Conservation (phyloP, 2,797 vertebrate genomes). For the Dendrocincla tyrannina region DNA sequence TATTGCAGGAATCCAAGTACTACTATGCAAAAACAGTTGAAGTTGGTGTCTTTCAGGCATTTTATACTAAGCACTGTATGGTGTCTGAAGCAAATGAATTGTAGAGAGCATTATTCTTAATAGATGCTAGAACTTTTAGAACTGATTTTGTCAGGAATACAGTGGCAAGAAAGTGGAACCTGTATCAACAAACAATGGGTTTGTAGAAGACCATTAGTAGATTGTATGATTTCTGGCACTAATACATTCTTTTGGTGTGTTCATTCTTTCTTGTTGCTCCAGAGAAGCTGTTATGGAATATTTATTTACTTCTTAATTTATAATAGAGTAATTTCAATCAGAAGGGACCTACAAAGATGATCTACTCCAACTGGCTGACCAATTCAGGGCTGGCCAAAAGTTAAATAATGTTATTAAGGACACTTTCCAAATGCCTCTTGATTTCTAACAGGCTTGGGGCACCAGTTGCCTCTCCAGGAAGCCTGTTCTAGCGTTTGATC, state of each 20-base stretch:
- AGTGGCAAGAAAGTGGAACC: neutral
- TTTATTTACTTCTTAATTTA: neutral
- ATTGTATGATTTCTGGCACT: neutral
- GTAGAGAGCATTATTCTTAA: neutral
- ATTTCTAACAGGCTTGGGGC: neutral
- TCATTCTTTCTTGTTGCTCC: neutral
- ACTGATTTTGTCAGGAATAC: neutral
- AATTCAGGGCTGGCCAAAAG: neutral
- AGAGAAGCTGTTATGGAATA: neutral
- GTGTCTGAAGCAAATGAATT: neutral
- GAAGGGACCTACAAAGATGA: neutral
- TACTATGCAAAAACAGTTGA: neutral
- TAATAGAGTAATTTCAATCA: neutral
- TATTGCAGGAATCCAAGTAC: neutral
- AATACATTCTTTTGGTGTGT: neutral
- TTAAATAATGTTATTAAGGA: neutral
- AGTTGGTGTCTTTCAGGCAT: neutral
- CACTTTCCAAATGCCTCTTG: neutral
- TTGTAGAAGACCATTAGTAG: neutral
- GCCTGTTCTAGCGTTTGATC: neutral
- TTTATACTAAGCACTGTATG: neutral
- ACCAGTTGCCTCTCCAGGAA: neutral
- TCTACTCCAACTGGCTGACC: neutral
- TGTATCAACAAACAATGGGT: neutral
- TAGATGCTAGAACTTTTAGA: neutral